These are phyloP conservation scores for Synchiropus splendidus DNA, from an alignment of 2,113 vertebrate species.

Conservation along the genomic window DNA sequence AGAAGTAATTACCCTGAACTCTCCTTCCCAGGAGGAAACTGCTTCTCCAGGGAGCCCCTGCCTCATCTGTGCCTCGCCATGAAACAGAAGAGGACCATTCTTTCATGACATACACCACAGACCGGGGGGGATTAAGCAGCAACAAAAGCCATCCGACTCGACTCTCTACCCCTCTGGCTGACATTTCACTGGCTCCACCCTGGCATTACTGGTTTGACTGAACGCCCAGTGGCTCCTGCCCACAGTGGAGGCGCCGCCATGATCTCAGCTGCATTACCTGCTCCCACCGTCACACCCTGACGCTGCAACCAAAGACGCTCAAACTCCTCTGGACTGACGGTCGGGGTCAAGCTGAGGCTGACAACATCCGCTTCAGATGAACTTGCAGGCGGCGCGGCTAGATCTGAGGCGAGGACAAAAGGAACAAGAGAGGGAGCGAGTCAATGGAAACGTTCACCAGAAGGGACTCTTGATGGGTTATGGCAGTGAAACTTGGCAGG, in stretches of 20 bases:
- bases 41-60: no score
- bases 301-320: constrained; percentile 49
- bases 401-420: no score
- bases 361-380: background rate
- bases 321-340: constrained; percentile 51
- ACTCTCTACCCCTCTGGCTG: background rate
- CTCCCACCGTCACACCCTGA: constrained; percentile 6
- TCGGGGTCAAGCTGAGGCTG: constrained; percentile 32
- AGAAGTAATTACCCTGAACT: no score
- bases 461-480: no score
- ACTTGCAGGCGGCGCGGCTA: background rate
- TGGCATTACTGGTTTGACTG: background rate
- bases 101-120: constrained; percentile 3
- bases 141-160: background rate
- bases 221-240: no score
- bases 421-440: no score
- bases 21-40: no score
- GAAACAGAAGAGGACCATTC: background rate
- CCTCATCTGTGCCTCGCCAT: background rate
- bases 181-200: background rate
- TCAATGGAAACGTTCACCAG: no score
- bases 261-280: constrained; percentile 16
- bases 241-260: background rate
- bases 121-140: background rate
- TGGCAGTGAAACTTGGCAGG: no score